These are phyloP conservation scores for Teleogryllus oceanicus DNA, from an alignment of 2,888 invertebrate genomes.

Conservation along the genomic window DNA sequence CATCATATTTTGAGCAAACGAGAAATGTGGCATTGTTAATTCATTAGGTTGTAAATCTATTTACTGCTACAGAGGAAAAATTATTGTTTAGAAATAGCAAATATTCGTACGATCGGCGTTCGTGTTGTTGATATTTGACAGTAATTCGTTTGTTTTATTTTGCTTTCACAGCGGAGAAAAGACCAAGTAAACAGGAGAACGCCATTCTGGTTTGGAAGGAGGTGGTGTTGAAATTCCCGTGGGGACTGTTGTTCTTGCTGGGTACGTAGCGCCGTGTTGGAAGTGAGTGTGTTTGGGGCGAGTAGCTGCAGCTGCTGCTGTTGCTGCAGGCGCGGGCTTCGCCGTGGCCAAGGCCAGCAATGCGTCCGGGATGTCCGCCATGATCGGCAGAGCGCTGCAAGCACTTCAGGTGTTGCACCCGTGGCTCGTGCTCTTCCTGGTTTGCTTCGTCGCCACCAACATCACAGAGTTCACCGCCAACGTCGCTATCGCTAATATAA, in stretches of 20 bases:
- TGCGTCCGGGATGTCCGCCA: conserved; percentile 69
- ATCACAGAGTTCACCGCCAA: conserved; percentile 88
- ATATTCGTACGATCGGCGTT: too few species aligned
- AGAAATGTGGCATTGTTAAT: too few species aligned
- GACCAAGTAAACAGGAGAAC: background rate
- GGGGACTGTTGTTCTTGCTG: conserved; percentile 27
- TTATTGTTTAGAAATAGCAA: too few species aligned
- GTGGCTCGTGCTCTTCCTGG: conserved; percentile 65
- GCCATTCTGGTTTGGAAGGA: conserved; percentile 10
- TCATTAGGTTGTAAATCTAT: too few species aligned
- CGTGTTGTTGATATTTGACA: too few species aligned
- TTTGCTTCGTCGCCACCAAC: conserved; percentile 72
- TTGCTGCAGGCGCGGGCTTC: conserved; percentile 72
- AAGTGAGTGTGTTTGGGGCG: too few species aligned
- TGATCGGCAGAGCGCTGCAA: conserved; percentile 68
- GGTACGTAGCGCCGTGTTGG: background rate
- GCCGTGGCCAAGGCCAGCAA: conserved; percentile 84
- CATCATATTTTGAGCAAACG: too few species aligned
- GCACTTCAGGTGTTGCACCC: conserved; percentile 62
- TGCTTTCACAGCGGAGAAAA: background rate
- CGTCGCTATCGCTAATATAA: conserved; percentile 83
- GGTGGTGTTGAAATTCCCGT: background rate
- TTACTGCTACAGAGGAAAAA: too few species aligned
- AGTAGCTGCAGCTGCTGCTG: too few species aligned
- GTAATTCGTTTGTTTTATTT: background rate